Percentiles rank a stretch among this genome's conserved stretches.
These are phyloP conservation scores for Orthonyx spaldingii DNA, from an alignment of 2,113 vertebrate species.

Conservation along the genomic window DNA sequence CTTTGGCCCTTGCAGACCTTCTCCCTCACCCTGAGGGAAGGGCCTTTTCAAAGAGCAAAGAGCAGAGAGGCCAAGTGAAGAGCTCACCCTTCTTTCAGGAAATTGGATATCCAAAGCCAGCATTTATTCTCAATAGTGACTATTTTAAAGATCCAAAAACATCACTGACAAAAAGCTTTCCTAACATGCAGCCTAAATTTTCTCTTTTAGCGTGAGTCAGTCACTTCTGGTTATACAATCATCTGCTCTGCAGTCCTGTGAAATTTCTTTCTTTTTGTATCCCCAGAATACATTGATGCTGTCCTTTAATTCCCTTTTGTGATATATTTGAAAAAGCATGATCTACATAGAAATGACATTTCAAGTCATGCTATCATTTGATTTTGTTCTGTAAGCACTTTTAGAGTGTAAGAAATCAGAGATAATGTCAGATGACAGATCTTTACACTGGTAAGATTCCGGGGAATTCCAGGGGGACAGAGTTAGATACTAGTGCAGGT, in stretches of 20 bases:
- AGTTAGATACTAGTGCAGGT: background rate
- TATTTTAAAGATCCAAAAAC: background rate
- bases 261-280: background rate
- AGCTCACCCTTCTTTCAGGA: background rate
- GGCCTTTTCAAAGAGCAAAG: background rate
- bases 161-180: background rate
- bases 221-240: background rate
- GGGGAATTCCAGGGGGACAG: rapidly evolving
- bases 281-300: background rate
- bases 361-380: background rate
- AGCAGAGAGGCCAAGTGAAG: background rate
- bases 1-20: background rate
- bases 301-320: background rate
- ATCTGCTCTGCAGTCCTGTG: background rate
- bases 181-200: background rate
- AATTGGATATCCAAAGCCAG: background rate
- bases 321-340: background rate
- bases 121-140: background rate
- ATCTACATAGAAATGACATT: background rate
- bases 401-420: background rate
- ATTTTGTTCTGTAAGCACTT: background rate
- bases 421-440: background rate
- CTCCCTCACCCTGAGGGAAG: background rate
- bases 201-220: background rate
- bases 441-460: background rate